Evolutionary conservation across 2,113 vertebrate species (phyloP).

Genomic region (Syrmaticus mikado): DNA sequence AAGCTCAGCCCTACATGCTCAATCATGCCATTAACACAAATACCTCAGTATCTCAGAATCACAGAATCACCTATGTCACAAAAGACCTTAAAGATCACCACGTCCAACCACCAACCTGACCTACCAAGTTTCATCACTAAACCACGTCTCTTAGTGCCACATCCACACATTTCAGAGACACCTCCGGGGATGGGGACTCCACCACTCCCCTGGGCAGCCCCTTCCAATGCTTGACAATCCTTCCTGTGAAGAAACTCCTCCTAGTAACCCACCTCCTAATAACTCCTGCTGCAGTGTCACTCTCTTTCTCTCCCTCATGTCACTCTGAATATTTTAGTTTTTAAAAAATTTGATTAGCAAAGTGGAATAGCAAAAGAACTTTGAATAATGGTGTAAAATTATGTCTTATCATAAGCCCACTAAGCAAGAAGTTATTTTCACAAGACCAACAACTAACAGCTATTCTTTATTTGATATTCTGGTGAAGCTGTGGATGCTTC

Average conservation of each 20-base stretch:
- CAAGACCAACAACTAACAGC: neutral
- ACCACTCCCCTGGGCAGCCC: neutral
- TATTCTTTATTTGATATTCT: neutral
- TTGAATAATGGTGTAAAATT: neutral
- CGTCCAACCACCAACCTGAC: neutral
- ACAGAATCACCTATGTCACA: neutral
- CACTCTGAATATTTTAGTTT: neutral
- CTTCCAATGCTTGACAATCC: neutral
- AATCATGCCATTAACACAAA: rapidly evolving
- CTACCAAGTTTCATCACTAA: neutral
- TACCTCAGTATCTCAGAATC: neutral
- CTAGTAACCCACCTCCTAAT: neutral
- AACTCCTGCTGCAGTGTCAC: neutral
- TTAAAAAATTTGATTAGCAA: neutral
- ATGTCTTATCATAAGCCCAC: neutral
- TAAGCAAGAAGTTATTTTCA: neutral
- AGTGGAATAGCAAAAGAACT: neutral
- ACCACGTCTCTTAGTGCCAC: neutral
- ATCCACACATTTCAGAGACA: neutral
- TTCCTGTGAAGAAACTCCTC: neutral
- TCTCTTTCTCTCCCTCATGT: neutral
- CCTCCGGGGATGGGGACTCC: neutral
- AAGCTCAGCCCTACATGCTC: neutral
- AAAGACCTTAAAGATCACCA: neutral
- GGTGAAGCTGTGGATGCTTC: no score